Evolutionary conservation across 2,888 invertebrate genomes (phyloP).

Genomic region (Idaea dimidiata): DNA sequence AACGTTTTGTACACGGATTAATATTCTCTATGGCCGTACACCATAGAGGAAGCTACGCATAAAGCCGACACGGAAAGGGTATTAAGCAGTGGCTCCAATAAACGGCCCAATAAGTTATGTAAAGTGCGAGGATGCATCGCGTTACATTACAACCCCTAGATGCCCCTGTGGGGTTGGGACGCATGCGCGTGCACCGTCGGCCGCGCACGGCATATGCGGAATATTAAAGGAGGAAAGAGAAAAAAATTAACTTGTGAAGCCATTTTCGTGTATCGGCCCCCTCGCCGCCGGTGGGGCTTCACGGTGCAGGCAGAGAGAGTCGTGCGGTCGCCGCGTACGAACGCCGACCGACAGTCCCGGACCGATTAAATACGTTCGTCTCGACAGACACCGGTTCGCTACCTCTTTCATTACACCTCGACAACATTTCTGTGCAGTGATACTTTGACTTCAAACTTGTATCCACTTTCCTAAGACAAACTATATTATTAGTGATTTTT

Average conservation of each 20-base stretch:
- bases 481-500: constrained; percentile 31
- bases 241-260: constrained; percentile 81
- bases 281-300: constrained; percentile 69
- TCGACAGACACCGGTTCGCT: constrained; percentile 25
- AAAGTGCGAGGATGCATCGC: constrained; percentile 79
- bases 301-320: constrained; percentile 65
- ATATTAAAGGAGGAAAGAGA: constrained; percentile 81
- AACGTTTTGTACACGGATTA: constrained; percentile 65
- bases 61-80: constrained; percentile 75
- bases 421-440: constrained; percentile 63
- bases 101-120: constrained; percentile 79
- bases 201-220: constrained; percentile 79
- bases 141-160: constrained; percentile 75
- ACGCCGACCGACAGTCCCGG: constrained; percentile 37
- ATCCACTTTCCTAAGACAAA: constrained; percentile 8
- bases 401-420: constrained; percentile 53
- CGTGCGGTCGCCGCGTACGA: constrained; percentile 57
- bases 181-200: constrained; percentile 76
- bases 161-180: constrained; percentile 55
- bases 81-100: constrained; percentile 77
- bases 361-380: constrained; percentile 4
- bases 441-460: constrained; percentile 45
- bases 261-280: constrained; percentile 79
- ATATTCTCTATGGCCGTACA: constrained; percentile 54
- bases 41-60: constrained; percentile 62